Conservation (phyloP, 2,797 vertebrate genomes). For the Anabas testudineus region DNA sequence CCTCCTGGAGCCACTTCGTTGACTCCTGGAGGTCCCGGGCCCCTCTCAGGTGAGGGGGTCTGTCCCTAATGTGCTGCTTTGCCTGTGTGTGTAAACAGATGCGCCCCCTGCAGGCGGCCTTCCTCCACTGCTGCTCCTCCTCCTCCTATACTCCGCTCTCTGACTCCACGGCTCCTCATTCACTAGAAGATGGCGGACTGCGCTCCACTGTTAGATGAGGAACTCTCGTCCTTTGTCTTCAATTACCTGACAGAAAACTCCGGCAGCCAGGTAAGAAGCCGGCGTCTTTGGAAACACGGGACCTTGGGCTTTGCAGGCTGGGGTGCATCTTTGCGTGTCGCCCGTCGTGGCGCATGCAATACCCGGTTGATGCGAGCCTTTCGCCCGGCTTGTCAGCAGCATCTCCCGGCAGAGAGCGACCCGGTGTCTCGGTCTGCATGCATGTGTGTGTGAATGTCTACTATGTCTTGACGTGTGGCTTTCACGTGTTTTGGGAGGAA, state of each 20-base stretch:
- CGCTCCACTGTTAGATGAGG: conserved; percentile 96
- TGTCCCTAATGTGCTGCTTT: conserved; percentile 20
- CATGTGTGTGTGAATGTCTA: not conserved
- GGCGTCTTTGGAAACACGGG: conserved; percentile 24
- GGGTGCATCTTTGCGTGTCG: conserved; percentile 57
- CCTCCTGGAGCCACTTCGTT: not conserved
- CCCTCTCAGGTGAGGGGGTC: conserved; percentile 15
- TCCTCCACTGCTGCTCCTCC: conserved; percentile 65
- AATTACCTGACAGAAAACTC: conserved; percentile 94
- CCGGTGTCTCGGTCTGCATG: conserved; percentile 45
- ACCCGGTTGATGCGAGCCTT: conserved; percentile 53
- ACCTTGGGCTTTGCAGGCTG: conserved; percentile 31
- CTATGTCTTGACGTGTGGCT: conserved; percentile 73
- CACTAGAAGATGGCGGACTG: conserved; percentile 99
- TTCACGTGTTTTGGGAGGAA: conserved; percentile 82
- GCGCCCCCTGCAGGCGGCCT: conserved; percentile 70
- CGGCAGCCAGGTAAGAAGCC: conserved; percentile 89
- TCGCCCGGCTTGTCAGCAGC: conserved; percentile 67
- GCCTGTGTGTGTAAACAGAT: conserved; percentile 55
- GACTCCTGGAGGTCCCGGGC: conserved; percentile 41
- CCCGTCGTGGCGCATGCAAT: conserved; percentile 38
- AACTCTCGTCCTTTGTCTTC: conserved; percentile 98
- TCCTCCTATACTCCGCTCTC: conserved; percentile 84
- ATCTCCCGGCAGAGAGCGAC: conserved; percentile 55
- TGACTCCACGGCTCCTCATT: conserved; percentile 84